A percentile compares a stretch with the other conserved stretches of the same genome.
Conservation (phyloP, 2,888 invertebrate genomes). For the Ischnura elegans region DNA sequence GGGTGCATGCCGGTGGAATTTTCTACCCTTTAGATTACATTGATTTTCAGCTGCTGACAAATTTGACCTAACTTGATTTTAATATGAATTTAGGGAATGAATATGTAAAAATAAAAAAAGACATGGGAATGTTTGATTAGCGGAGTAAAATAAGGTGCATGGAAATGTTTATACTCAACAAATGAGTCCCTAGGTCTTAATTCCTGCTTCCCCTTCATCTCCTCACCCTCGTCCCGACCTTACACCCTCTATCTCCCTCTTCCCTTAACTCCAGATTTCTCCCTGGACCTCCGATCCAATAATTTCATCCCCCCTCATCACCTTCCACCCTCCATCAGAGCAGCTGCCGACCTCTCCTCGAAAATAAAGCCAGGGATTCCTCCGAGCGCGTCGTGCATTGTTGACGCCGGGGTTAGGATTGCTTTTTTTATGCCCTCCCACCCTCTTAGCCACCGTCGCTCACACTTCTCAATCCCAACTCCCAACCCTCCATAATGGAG, state of each 20-base stretch:
- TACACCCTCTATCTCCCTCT: neutral
- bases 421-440: neutral
- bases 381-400: slow-evolving; percentile 34
- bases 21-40: too few species aligned
- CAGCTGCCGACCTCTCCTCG: slow-evolving; percentile 34
- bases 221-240: neutral
- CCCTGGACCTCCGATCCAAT: neutral
- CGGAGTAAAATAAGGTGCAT: too few species aligned
- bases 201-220: neutral
- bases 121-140: too few species aligned
- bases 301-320: neutral
- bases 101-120: too few species aligned
- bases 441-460: neutral
- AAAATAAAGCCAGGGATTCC: slow-evolving; percentile 37
- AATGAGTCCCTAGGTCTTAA: neutral
- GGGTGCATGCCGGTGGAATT: too few species aligned
- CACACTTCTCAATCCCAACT: neutral
- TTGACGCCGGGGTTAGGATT: slow-evolving; percentile 17
- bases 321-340: neutral
- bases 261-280: neutral
- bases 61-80: too few species aligned
- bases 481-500: neutral
- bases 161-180: neutral
- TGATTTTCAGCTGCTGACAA: too few species aligned
- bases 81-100: too few species aligned